A percentile compares a stretch with the other conserved stretches of the same genome.
These are phyloP conservation scores for Meteorus sp. DNA, from an alignment of 1,140 invertebrate genomes.

Conservation along the genomic window DNA sequence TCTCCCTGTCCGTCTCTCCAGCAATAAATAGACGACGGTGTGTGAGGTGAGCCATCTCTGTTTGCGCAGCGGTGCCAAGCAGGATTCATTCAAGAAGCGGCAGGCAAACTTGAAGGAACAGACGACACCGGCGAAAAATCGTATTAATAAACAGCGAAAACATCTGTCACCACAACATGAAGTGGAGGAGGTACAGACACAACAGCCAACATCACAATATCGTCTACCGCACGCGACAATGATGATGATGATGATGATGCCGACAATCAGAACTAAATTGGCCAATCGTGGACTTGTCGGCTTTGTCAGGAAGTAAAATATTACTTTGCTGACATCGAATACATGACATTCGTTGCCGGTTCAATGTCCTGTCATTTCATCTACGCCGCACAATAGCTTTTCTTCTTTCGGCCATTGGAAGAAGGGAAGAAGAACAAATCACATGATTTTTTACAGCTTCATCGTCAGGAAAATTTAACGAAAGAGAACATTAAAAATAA, in stretches of 20 bases:
- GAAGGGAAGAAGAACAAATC: slow-evolving; percentile 26
- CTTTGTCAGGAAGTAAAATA: slow-evolving; percentile 48
- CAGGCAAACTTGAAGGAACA: slow-evolving; percentile 34
- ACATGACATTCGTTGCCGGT: background rate
- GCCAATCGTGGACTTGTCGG: slow-evolving; percentile 44
- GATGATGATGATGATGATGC: slow-evolving; percentile 31
- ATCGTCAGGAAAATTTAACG: slow-evolving; percentile 23
- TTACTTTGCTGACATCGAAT: background rate
- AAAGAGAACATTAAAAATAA: slow-evolving; percentile 5
- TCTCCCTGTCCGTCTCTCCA: slow-evolving; percentile 44
- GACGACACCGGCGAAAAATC: slow-evolving; percentile 28
- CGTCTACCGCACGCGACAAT: slow-evolving; percentile 3
- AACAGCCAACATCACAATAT: background rate
- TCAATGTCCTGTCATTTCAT: background rate
- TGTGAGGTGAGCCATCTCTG: slow-evolving; percentile 39
- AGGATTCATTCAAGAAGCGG: slow-evolving; percentile 50
- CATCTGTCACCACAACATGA: background rate
- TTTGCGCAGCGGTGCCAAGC: slow-evolving; percentile 54
- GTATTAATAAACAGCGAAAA: slow-evolving; percentile 8
- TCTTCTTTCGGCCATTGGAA: background rate
- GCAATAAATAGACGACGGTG: slow-evolving; percentile 45
- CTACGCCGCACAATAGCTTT: slow-evolving; percentile 2
- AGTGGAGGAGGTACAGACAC: no score
- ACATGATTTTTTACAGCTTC: slow-evolving; percentile 41
- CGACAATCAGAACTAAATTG: slow-evolving; percentile 40